A percentile compares a stretch with the other conserved stretches of the same genome.
These are phyloP conservation scores for Diacarnus erythraeanus DNA, from an alignment of 37 sponge, comb jelly and placozoan species.

Conservation along the genomic window DNA sequence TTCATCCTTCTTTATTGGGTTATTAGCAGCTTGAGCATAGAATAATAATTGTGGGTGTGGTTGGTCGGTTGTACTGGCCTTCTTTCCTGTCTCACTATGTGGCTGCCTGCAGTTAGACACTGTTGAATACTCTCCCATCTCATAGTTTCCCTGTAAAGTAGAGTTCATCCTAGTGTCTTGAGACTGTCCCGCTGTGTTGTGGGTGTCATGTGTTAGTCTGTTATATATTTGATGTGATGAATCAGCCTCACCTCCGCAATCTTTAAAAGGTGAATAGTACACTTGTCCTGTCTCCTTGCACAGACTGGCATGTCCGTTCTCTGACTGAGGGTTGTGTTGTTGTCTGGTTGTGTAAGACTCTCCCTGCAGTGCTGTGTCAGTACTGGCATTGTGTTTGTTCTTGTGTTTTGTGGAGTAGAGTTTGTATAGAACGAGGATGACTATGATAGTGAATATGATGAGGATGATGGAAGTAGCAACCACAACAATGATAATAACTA, in stretches of 20 bases:
- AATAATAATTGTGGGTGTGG: too few relatives aligned
- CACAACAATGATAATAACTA: background rate
- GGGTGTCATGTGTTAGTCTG: background rate
- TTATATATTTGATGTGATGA: background rate
- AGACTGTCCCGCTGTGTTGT: background rate
- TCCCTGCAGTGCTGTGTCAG: too few relatives aligned
- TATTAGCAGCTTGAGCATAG: too few relatives aligned
- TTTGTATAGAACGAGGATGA: background rate
- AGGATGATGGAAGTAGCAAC: background rate
- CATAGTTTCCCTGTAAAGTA: background rate
- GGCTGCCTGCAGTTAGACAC: background rate
- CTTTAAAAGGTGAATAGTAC: background rate
- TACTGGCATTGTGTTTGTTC: background rate
- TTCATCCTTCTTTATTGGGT: too few relatives aligned
- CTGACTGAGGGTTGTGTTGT: background rate
- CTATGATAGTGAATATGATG: background rate
- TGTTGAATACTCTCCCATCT: background rate
- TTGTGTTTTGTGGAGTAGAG: background rate
- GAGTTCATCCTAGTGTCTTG: background rate
- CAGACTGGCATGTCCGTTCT: background rate
- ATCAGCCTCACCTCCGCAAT: background rate
- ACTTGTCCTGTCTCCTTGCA: background rate
- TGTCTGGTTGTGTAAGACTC: background rate
- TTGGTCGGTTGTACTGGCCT: too few relatives aligned
- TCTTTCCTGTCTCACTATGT: too few relatives aligned